phyloP scores from a whole-genome alignment of 2,888 invertebrate species.

The Nymphalis c-album region DNA sequence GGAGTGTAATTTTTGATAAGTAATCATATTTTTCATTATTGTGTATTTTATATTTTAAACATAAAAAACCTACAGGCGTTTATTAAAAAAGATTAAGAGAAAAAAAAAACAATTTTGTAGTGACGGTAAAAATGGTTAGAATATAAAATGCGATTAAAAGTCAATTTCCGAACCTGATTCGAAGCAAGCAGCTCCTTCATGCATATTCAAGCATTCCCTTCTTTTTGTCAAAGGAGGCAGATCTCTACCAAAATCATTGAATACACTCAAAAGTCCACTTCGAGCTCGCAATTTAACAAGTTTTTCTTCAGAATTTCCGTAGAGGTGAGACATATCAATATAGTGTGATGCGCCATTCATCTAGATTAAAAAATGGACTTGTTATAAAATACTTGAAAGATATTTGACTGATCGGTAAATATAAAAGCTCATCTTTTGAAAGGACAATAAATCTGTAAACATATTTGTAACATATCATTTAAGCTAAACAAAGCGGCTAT shows the following conservation, averaged over 20 bases:
- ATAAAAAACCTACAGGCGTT: no score
- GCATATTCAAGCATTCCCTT: conserved; percentile 83
- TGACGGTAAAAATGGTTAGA: no score
- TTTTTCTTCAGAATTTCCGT: conserved; percentile 84
- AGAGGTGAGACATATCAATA: conserved; percentile 87
- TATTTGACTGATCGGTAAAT: no score
- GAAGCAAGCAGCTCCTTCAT: conserved; percentile 85
- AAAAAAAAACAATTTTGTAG: no score
- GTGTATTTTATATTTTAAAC: no score
- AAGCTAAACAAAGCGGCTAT: not conserved
- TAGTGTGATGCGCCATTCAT: conserved; percentile 89
- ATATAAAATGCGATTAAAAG: no score
- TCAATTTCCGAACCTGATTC: conserved; percentile 76
- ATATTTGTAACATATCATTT: not conserved
- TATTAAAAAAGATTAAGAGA: no score
- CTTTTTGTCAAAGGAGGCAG: conserved; percentile 84
- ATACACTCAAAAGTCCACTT: conserved; percentile 83
- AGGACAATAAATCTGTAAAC: no score
- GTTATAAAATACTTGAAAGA: no score
- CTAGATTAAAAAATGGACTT: conserved; percentile 65
- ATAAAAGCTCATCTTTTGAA: no score
- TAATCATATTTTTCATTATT: no score
- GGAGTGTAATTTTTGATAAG: no score
- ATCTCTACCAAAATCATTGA: conserved; percentile 84
- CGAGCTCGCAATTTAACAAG: conserved; percentile 81